These are phyloP conservation scores for Xylocampa areola DNA, from an alignment of 2,888 invertebrate genomes.

Conservation along the genomic window DNA sequence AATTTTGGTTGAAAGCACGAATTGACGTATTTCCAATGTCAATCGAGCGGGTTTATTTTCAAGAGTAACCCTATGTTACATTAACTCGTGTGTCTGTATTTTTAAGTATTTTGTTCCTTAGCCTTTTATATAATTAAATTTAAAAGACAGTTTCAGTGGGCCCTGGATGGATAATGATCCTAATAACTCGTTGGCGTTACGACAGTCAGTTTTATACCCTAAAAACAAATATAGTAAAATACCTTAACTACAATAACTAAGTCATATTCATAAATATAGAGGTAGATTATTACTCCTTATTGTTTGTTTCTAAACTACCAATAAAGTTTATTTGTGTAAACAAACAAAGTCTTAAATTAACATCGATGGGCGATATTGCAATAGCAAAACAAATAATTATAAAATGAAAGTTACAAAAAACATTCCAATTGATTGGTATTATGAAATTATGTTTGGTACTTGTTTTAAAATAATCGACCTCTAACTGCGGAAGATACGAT, in stretches of 20 bases:
- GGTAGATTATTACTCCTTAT: constrained; percentile 54
- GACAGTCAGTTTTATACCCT: constrained; percentile 41
- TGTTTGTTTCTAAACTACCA: constrained; percentile 36
- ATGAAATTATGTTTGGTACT: neutral
- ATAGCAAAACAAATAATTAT: constrained; percentile 16
- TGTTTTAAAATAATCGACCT: neutral
- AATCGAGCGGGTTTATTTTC: too few relatives aligned
- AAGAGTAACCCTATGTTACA: too few relatives aligned
- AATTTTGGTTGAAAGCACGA: too few relatives aligned
- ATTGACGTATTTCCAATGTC: too few relatives aligned
- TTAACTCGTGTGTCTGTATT: constrained; percentile 12
- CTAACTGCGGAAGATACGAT: too few relatives aligned
- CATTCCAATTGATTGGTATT: constrained; percentile 2
- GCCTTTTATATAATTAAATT: neutral
- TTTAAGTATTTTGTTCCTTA: constrained; percentile 16
- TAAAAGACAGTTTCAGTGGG: constrained; percentile 46
- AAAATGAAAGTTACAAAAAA: constrained; percentile 2
- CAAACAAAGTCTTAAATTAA: constrained; percentile 44
- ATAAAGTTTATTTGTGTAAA: constrained; percentile 31
- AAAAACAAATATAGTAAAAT: constrained; percentile 50
- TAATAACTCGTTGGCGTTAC: constrained; percentile 25
- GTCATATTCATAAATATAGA: constrained; percentile 53
- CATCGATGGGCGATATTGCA: constrained; percentile 43
- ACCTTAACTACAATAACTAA: constrained; percentile 54
- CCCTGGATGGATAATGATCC: constrained; percentile 22